Base-by-base conservation (phyloP, 2,888 invertebrate genomes). In the Meiosimyza decipiens region DNA sequence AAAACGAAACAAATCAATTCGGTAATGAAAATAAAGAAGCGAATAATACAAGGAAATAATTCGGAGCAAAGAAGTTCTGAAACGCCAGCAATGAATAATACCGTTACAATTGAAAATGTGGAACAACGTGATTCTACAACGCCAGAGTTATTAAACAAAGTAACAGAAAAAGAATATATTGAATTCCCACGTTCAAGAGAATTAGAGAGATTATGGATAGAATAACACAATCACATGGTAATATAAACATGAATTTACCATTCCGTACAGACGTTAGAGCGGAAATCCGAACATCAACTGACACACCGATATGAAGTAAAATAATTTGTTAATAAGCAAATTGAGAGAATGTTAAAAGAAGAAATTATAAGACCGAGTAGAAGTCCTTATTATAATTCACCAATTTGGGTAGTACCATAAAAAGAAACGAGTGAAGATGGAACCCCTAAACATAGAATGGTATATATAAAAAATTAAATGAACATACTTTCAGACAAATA, bases 281-380 rank as follows among this genome's bases (percentile, higher is more conserved):
- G 16, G 54, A n/a, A 1, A 54, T 54, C 12, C 12, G 54, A n/a
- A 54, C 54, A 15, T 15, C 54, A 9, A 18, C 16, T 9, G 60
- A 69, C 6, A 50, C 69, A 5, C 51, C 69, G n/a, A 50, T 69
- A 60, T 69, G 51, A 51, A 69, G 69, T 28, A 59, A 67, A 55
- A n/a, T 11, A n/a, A 16, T 67, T 67, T 33, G 67, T 67, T 0
- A 67, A 67, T 11, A n/a, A 33, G 0, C 57, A 67, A 55, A 33
- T 67, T 6, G 12, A 66, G 22, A 1, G 9, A n/a, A n/a, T 68
- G 13, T 1, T 68, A 2, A 13, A n/a, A 54, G 54, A 54, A 15
- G 18, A 54, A 9, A 54, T 54, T 9, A 15, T 15, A n/a, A 13
- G 54, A n/a, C 54, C n/a, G 11, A 54, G 13, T n/a, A 54, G 2